phyloP scores from a whole-genome alignment of 64 coral and sea anemone genomes.

The Stylophora pistillata region DNA sequence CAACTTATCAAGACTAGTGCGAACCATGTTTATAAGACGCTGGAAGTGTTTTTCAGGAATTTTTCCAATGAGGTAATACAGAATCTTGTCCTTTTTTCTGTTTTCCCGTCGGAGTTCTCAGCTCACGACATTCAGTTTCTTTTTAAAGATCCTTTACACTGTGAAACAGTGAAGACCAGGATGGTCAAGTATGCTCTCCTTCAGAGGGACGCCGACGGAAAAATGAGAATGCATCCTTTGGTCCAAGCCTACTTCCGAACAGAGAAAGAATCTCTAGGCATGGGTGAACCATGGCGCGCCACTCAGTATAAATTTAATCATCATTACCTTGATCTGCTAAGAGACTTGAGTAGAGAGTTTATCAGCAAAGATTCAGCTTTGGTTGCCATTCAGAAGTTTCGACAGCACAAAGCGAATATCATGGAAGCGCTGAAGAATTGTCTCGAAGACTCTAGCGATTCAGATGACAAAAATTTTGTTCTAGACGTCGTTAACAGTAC shows the following conservation, averaged over 20 bases:
- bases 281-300: not conserved
- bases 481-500: slow-evolving; percentile 2
- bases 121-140: not conserved
- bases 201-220: not conserved
- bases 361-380: slow-evolving; percentile 9
- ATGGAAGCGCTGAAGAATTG: slow-evolving; percentile 20
- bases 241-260: not conserved
- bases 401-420: not conserved
- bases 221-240: not conserved
- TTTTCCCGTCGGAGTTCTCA: not conserved
- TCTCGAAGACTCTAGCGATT: not conserved
- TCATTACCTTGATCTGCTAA: not conserved
- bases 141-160: not conserved
- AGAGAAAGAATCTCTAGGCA: not conserved
- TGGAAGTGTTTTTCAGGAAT: not conserved
- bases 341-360: not conserved
- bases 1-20: not conserved
- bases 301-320: not conserved
- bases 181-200: not conserved
- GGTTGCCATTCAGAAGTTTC: not conserved
- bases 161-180: not conserved
- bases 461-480: not conserved
- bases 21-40: not conserved
- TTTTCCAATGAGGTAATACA: not conserved
- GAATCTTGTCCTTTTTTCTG: not conserved